Percentiles rank a stretch among this genome's conserved stretches.
Conservation (phyloP, 1,140 invertebrate species). For the Monomorium pharaonis region DNA sequence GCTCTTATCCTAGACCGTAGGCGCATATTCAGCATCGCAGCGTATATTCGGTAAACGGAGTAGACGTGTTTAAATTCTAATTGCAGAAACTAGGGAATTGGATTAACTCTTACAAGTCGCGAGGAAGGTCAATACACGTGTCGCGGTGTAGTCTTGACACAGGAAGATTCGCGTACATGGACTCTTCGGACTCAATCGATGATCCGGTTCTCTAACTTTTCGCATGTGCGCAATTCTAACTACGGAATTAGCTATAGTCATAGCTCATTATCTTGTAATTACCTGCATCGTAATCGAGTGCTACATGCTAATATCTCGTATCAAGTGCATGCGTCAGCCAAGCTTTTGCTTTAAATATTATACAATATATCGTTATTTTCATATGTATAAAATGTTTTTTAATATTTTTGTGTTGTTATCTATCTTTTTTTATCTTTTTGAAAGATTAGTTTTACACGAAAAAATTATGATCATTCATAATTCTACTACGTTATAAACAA, state of each 20-base stretch:
- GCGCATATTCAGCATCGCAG: not conserved
- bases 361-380: too few relatives aligned
- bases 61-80: conserved; percentile 61
- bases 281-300: not conserved
- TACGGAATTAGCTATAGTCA: not conserved
- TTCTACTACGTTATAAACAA: not conserved
- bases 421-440: too few relatives aligned
- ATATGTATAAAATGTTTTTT: too few relatives aligned
- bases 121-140: conserved; percentile 31
- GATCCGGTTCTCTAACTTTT: not conserved
- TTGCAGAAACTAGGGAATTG: conserved; percentile 77
- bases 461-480: not conserved
- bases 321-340: too few relatives aligned
- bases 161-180: not conserved
- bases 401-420: too few relatives aligned
- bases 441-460: not conserved
- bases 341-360: too few relatives aligned
- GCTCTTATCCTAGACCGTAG: not conserved
- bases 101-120: conserved; percentile 70
- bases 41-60: not conserved
- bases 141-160: not conserved
- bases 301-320: not conserved
- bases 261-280: conserved; percentile 14
- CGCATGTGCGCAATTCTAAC: not conserved
- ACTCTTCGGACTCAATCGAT: not conserved